A percentile compares a stretch with the other conserved stretches of the same genome.
Conservation (phyloP, 1,140 invertebrate species). For the Drosophila watanabei region DNA sequence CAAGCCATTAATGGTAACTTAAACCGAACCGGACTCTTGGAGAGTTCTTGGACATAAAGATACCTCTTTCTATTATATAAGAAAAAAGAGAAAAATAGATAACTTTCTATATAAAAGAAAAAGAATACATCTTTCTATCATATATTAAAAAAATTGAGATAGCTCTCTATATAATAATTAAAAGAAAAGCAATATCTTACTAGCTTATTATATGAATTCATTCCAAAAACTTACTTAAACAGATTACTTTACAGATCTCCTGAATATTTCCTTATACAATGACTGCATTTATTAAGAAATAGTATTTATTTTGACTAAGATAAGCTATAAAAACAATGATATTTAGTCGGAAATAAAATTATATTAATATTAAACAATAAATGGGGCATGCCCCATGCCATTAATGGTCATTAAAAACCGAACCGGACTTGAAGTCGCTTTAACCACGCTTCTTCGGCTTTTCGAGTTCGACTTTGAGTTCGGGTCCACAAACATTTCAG, state of each 20-base stretch:
- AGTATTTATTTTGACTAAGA: too few species aligned
- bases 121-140: conserved; percentile 3
- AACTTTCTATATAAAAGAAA: too few species aligned
- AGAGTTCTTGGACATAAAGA: not conserved
- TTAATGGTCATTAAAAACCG: conserved; percentile 5
- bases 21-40: rapidly evolving
- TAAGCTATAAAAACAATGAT: too few species aligned
- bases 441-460: conserved; percentile 63
- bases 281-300: too few species aligned
- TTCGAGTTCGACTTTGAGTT: conserved; percentile 58
- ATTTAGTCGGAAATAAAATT: too few species aligned
- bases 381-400: not conserved
- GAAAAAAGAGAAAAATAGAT: too few species aligned
- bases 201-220: too few species aligned
- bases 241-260: too few species aligned
- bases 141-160: too few species aligned
- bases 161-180: not conserved
- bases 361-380: not conserved
- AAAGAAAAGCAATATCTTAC: too few species aligned
- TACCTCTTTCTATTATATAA: not conserved
- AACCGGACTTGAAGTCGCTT: conserved; percentile 56
- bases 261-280: not conserved
- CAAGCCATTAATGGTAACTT: not conserved
- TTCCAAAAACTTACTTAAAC: not conserved
- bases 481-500: conserved; percentile 57